Evolutionary conservation across 2,113 vertebrate genomes (phyloP), one percentile per base, ranked within the genome.

Genomic region (Mugil cephalus): DNA sequence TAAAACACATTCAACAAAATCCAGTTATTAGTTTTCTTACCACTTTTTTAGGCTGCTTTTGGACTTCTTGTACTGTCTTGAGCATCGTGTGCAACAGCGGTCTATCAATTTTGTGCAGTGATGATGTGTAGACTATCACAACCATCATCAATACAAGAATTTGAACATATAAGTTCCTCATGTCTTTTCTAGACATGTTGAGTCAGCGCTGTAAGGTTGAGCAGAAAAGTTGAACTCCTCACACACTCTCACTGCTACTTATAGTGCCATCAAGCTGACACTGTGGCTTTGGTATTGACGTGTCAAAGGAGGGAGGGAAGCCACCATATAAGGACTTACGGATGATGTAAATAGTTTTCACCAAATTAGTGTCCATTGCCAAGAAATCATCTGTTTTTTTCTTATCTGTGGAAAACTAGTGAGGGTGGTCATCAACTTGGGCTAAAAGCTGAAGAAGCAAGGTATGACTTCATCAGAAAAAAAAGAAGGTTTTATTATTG

Each of bases 301-400:
- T 71, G 80, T 86, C 80, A 75, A 9, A 52, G 35, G 30, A n/a
- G n/a, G n/a, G n/a, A n/a, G 71, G 64, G 75, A 76, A 76, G 7
- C 21, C n/a, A 35, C 86, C 85, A 78, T 84, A 88, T 83, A 83
- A 70, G 84, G 79, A 34, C n/a, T n/a, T n/a, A 9, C 7, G 6
- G 36, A 36, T 48, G 74, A 72, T 45, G 12, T 35, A 0, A 63
- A 61, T 85, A 73, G 11, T 2, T 42, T 50, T 46, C 46, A 34
- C 55, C 21, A 59, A 35, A 67, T n/a, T n/a, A n/a, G n/a, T 36
- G 8, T 87, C 82, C 69, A 6, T 55, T 67, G 42, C 10, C 8
- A 48, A 73, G 34, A 40, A 63, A 15, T 68, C 55, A 15, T 35
- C 15, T 42, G 10, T 14, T 30, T 8, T 21, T 18, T 9, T 12